Percentiles rank a stretch among this genome's conserved stretches.
phyloP scores from a whole-genome alignment of 2,113 vertebrate species.

The Rhegmatorhina hoffmannsi region DNA sequence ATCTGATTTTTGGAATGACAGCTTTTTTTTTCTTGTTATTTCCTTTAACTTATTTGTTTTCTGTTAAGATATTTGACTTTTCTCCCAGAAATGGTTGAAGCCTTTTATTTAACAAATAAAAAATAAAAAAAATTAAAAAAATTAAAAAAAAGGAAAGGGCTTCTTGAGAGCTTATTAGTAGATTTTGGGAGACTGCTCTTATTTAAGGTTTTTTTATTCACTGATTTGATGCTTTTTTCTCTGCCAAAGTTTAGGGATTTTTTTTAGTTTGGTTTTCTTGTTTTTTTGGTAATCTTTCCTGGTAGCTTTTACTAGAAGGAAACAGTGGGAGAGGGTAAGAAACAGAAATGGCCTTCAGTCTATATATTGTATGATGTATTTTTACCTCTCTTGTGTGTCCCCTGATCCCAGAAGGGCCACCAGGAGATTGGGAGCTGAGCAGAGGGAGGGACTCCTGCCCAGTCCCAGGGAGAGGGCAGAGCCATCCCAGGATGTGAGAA shows the following conservation, averaged over 20 bases:
- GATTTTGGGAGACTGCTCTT: conserved; percentile 38
- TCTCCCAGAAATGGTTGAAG: neutral
- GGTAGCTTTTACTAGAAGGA: neutral
- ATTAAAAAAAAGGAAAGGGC: neutral
- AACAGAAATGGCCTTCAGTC: conserved; percentile 35
- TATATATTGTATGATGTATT: neutral
- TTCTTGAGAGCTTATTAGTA: neutral
- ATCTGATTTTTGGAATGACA: neutral
- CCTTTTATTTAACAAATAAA: neutral
- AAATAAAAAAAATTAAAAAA: neutral
- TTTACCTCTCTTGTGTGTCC: neutral
- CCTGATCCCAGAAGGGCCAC: conserved; percentile 38
- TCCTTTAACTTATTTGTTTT: conserved; percentile 56
- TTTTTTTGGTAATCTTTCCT: neutral
- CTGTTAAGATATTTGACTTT: conserved; percentile 15
- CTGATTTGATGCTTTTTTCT: conserved; percentile 29
- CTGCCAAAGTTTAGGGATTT: conserved; percentile 4
- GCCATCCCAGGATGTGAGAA: neutral
- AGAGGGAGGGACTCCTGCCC: too few relatives aligned
- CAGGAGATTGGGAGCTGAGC: conserved; percentile 32
- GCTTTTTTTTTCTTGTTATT: neutral
- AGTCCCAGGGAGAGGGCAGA: neutral
- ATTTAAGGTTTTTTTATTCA: conserved; percentile 9
- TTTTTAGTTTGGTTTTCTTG: neutral
- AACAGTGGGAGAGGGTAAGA: neutral